A percentile compares a stretch with the other conserved stretches of the same genome.
Conservation (phyloP, 2,888 invertebrate species). For the Pandemis cinnamomeana region DNA sequence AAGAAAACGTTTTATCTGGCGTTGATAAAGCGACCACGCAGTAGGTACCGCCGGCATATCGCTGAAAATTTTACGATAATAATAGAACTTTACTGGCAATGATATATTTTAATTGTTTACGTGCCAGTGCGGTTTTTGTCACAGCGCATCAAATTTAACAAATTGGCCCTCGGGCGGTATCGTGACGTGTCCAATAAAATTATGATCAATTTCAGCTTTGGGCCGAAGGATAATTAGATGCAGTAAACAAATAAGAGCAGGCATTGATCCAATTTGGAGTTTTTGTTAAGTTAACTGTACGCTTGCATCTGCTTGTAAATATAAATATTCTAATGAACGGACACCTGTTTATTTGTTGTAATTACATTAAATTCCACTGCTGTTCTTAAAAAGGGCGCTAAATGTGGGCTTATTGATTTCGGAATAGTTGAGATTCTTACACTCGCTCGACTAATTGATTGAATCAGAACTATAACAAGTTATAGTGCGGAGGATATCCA, state of each 20-base stretch:
- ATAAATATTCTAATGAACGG: too few relatives aligned
- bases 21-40: conserved; percentile 61
- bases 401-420: too few relatives aligned
- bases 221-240: conserved; percentile 42
- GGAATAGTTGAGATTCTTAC: too few relatives aligned
- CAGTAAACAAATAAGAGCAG: conserved; percentile 45
- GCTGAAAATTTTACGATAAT: conserved; percentile 52
- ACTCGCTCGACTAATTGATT: too few relatives aligned
- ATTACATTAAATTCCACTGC: too few relatives aligned
- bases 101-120: conserved; percentile 72
- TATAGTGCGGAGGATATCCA: too few relatives aligned
- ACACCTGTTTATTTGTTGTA: too few relatives aligned
- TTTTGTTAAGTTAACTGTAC: not conserved
- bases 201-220: conserved; percentile 63
- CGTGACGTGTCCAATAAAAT: conserved; percentile 65
- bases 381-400: too few relatives aligned
- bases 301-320: too few relatives aligned
- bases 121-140: conserved; percentile 69
- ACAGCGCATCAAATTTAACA: conserved; percentile 65
- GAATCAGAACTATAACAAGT: too few relatives aligned
- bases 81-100: conserved; percentile 53
- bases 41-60: conserved; percentile 30
- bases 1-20: conserved; percentile 71
- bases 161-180: conserved; percentile 60
- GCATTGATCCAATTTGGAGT: not conserved